A percentile compares a stretch with the other conserved stretches of the same genome.
phyloP scores from a whole-genome alignment of 2,888 invertebrate species.

The Lottia scabra region DNA sequence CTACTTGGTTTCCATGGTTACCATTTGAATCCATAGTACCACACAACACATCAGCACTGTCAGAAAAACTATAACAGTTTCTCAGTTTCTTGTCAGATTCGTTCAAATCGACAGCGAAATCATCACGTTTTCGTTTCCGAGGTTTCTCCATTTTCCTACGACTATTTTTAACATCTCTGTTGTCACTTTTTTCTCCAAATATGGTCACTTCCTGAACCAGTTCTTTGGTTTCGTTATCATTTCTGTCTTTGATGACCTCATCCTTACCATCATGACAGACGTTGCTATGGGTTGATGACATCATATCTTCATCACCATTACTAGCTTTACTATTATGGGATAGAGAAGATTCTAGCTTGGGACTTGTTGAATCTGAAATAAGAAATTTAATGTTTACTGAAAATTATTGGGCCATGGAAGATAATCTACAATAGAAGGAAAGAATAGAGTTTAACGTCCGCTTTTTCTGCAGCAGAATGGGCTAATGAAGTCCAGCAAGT shows the following conservation, averaged over 20 bases:
- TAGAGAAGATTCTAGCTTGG: not conserved
- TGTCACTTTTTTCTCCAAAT: not conserved
- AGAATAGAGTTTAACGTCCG: too few relatives aligned
- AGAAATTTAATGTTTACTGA: too few relatives aligned
- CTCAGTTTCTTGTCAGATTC: not conserved
- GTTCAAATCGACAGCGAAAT: not conserved
- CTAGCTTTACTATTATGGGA: slow-evolving; percentile 14
- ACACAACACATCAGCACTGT: not conserved
- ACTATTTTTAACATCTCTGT: slow-evolving; percentile 56
- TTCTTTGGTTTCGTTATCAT: slow-evolving; percentile 4
- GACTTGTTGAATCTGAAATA: too few relatives aligned
- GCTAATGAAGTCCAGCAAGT: too few relatives aligned
- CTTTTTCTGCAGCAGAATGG: too few relatives aligned
- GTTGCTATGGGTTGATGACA: too few relatives aligned
- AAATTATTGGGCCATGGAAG: too few relatives aligned
- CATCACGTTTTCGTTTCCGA: slow-evolving; percentile 50
- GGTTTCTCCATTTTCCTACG: slow-evolving; percentile 67
- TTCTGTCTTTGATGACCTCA: not conserved
- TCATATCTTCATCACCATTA: slow-evolving; percentile 10
- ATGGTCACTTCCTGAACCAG: not conserved
- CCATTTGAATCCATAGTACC: not conserved
- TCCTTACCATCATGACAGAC: not conserved
- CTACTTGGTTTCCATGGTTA: not conserved
- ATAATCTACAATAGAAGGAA: too few relatives aligned
- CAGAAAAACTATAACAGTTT: not conserved